Percentiles rank a stretch among this genome's conserved stretches.
phyloP scores from a whole-genome alignment of 2,113 vertebrate species.

The Chloropsis hardwickii region DNA sequence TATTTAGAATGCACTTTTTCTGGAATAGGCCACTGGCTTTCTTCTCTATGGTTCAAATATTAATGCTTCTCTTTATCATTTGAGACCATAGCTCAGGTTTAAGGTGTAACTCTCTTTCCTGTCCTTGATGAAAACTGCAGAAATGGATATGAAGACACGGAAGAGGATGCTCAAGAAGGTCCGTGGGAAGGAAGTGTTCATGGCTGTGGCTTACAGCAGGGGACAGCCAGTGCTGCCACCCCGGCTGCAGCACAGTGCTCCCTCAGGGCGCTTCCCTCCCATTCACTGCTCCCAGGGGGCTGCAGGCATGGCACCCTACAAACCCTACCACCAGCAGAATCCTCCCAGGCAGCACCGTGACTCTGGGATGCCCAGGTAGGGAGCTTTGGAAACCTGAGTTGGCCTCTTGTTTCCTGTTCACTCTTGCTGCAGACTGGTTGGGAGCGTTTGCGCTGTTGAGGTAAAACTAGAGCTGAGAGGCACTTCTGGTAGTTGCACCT shows the following conservation, averaged over 20 bases:
- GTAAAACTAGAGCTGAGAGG: not conserved
- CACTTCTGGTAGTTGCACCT: constrained; percentile 4
- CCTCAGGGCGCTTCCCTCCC: constrained; percentile 57
- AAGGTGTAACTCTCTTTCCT: not conserved
- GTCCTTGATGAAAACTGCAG: constrained; percentile 57
- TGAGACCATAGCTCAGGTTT: not conserved
- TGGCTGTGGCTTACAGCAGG: constrained; percentile 77
- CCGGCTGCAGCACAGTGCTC: constrained; percentile 77
- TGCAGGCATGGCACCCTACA: constrained; percentile 65
- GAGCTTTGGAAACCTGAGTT: not conserved
- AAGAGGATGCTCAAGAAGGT: constrained; percentile 87
- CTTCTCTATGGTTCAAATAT: rapidly evolving
- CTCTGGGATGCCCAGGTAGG: constrained; percentile 83
- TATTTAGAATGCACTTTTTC: not conserved
- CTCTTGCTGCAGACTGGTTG: not conserved
- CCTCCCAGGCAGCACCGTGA: constrained; percentile 72
- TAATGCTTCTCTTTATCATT: not conserved
- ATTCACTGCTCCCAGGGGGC: constrained; percentile 47
- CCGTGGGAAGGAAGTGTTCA: constrained; percentile 83
- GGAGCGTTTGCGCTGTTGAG: not conserved
- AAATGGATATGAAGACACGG: constrained; percentile 76
- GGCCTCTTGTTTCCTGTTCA: rapidly evolving
- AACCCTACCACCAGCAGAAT: constrained; percentile 72
- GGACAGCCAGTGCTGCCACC: constrained; percentile 73
- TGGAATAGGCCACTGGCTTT: not conserved